Percentiles rank a stretch among this genome's conserved stretches.
These are phyloP conservation scores for Acanthopagrus latus DNA, from an alignment of 2,797 vertebrate species.

Conservation along the genomic window DNA sequence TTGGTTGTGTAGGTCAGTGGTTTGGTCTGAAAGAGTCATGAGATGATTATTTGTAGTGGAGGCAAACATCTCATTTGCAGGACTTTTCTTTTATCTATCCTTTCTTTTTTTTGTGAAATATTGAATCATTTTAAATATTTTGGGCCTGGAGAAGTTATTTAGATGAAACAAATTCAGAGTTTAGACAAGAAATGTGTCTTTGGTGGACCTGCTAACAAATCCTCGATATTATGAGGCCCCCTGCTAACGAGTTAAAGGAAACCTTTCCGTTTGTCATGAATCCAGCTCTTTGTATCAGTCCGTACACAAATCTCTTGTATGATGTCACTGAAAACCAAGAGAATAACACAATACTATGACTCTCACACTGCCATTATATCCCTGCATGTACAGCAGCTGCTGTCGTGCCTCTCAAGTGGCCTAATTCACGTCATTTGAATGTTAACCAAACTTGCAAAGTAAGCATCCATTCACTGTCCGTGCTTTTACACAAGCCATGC, in stretches of 20 bases:
- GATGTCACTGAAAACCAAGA: background rate
- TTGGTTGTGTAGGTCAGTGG: too few relatives aligned
- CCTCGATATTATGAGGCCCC: too few relatives aligned
- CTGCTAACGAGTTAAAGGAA: background rate
- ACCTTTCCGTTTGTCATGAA: background rate
- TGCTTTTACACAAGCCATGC: slow-evolving; percentile 74
- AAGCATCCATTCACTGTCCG: slow-evolving; percentile 50
- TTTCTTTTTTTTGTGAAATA: too few relatives aligned
- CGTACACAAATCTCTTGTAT: background rate
- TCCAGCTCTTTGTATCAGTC: background rate
- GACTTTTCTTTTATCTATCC: too few relatives aligned
- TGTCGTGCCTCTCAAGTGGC: slow-evolving; percentile 4
- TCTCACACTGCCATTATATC: slow-evolving; percentile 1
- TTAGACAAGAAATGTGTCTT: too few relatives aligned
- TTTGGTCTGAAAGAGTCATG: too few relatives aligned
- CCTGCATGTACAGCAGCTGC: background rate
- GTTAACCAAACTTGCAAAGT: slow-evolving; percentile 77
- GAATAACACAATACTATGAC: background rate
- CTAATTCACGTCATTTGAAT: slow-evolving; percentile 79
- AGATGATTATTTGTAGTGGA: too few relatives aligned
- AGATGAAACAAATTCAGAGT: too few relatives aligned
- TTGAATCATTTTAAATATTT: too few relatives aligned
- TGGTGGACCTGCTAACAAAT: too few relatives aligned
- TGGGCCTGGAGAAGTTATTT: too few relatives aligned
- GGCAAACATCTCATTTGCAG: too few relatives aligned